phyloP scores from a whole-genome alignment of 2,113 vertebrate genomes.

The Psophia crepitans region DNA sequence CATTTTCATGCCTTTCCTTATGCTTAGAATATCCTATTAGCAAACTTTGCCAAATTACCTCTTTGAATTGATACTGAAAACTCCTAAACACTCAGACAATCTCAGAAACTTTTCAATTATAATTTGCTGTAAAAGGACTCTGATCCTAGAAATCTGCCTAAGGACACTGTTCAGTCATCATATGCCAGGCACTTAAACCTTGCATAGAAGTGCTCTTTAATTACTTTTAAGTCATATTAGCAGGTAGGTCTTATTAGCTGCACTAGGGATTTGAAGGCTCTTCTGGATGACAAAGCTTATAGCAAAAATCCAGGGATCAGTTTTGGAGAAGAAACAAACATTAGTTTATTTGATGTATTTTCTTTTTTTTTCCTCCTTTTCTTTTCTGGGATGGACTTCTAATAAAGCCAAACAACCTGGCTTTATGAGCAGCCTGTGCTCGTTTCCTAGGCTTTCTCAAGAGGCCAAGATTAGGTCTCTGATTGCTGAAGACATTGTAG shows the following conservation, averaged over 20 bases:
- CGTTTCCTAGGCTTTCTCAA: neutral
- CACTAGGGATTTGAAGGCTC: neutral
- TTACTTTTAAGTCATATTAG: neutral
- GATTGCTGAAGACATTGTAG: neutral
- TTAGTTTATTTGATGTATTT: neutral
- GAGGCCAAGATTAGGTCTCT: neutral
- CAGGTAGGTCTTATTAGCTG: neutral
- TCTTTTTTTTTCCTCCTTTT: accelerated
- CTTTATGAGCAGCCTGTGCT: neutral
- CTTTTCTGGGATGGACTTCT: neutral
- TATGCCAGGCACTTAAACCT: neutral
- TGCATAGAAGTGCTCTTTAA: neutral
- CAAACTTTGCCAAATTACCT: neutral
- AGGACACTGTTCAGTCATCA: neutral
- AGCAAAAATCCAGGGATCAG: neutral
- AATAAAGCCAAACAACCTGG: neutral
- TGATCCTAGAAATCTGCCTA: neutral
- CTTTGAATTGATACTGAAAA: neutral
- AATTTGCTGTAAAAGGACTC: neutral
- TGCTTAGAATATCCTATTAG: neutral
- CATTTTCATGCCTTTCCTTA: neutral
- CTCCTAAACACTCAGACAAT: neutral
- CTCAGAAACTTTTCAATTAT: neutral
- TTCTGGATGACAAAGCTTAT: neutral
- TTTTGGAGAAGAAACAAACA: neutral